A percentile compares a stretch with the other conserved stretches of the same genome.
phyloP scores from a whole-genome alignment of 1,140 invertebrate species.

The Sycophaga agraensis region DNA sequence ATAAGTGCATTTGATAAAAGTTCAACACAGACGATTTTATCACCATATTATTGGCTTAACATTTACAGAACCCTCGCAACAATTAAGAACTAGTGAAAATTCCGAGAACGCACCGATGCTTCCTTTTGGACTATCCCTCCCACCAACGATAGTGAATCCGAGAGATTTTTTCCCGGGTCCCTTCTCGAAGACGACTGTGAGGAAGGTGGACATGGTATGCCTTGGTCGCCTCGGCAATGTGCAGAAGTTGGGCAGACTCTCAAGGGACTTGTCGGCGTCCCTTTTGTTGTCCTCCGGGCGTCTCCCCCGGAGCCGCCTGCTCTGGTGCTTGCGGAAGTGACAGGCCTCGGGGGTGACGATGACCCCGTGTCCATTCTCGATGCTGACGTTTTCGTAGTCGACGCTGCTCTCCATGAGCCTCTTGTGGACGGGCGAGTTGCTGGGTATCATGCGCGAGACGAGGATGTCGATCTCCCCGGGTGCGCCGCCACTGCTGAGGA shows the following conservation, averaged over 20 bases:
- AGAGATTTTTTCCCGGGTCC: slow-evolving; percentile 81
- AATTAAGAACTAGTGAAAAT: too few species aligned
- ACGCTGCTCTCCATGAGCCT: slow-evolving; percentile 68
- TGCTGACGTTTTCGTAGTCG: slow-evolving; percentile 67
- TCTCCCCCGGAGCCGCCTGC: slow-evolving; percentile 33
- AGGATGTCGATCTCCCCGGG: slow-evolving; percentile 75
- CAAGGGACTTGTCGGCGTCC: slow-evolving; percentile 43
- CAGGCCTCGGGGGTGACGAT: slow-evolving; percentile 51
- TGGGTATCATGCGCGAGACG: slow-evolving; percentile 55
- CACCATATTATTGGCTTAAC: too few species aligned
- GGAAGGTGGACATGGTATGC: slow-evolving; percentile 67
- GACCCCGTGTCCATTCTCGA: slow-evolving; percentile 57
- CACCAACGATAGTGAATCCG: slow-evolving; percentile 90
- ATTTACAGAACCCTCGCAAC: too few species aligned
- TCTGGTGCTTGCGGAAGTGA: slow-evolving; percentile 51
- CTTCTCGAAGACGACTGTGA: slow-evolving; percentile 80
- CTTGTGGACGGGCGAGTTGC: slow-evolving; percentile 40
- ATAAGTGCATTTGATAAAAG: too few species aligned
- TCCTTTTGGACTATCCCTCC: slow-evolving; percentile 84
- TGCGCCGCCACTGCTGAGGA: slow-evolving; percentile 63
- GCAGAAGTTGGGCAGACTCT: slow-evolving; percentile 65
- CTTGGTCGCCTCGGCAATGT: slow-evolving; percentile 69
- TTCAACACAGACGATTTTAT: too few species aligned
- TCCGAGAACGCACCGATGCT: slow-evolving; percentile 66
- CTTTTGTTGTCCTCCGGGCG: slow-evolving; percentile 34